Percentiles rank a stretch among this genome's conserved stretches.
These are phyloP conservation scores for Pammene fasciana DNA, from an alignment of 2,888 invertebrate genomes.

Conservation along the genomic window DNA sequence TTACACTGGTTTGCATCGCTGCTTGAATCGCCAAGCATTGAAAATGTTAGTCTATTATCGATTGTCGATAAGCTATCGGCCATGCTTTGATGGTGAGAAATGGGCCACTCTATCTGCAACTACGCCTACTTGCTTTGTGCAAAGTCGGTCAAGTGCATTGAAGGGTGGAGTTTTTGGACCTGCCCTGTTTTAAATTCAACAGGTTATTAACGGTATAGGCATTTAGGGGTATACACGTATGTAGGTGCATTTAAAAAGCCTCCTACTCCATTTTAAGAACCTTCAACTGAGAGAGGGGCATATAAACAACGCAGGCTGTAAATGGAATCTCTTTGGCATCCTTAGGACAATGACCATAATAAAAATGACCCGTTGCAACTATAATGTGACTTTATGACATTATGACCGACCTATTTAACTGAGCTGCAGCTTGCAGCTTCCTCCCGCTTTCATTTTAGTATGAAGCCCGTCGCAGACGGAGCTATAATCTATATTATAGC, in stretches of 20 bases:
- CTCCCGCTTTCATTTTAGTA: too few relatives aligned
- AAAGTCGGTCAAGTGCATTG: constrained; percentile 19
- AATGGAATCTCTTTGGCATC: not conserved
- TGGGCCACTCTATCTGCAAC: constrained; percentile 70
- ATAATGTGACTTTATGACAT: too few relatives aligned
- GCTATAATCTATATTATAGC: too few relatives aligned
- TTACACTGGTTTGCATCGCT: not conserved
- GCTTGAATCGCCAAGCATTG: not conserved
- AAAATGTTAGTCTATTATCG: constrained; percentile 56
- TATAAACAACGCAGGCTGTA: not conserved
- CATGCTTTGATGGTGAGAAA: constrained; percentile 57
- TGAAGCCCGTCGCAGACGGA: too few relatives aligned
- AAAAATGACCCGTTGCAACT: not conserved
- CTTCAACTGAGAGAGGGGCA: not conserved
- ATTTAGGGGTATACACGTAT: not conserved
- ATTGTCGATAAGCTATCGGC: constrained; percentile 74
- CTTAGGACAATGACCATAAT: not conserved
- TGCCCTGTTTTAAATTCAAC: not conserved
- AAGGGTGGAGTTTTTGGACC: constrained; percentile 1
- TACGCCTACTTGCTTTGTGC: constrained; percentile 53
- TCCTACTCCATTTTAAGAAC: too few relatives aligned
- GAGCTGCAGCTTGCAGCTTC: too few relatives aligned
- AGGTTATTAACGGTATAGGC: not conserved
- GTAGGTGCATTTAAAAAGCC: too few relatives aligned
- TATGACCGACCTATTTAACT: too few relatives aligned